Evolutionary conservation across 2,888 invertebrate species (phyloP), one percentile per base, ranked within the genome.

Genomic region (Macaria notata): DNA sequence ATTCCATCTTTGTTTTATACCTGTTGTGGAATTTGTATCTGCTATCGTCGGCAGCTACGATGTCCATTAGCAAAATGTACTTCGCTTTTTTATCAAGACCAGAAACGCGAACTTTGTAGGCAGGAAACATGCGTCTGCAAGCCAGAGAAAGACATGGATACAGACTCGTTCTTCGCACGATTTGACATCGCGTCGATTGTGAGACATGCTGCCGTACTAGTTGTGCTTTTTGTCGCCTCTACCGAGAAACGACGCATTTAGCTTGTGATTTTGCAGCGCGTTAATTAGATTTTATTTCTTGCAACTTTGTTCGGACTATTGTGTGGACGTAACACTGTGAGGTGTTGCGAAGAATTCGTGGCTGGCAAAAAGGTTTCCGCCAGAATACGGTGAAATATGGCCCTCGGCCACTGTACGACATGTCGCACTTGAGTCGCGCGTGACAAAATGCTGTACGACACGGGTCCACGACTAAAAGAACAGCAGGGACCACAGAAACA

Each of bases 101-200:
- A 92, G 96, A 96, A 84, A 98, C 96, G 92, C 98, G 96, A 88
- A 98, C 97, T 94, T 98, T 98, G 95, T 95, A 98, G 92, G 98
- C 97, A 92, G 98, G 98, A 94, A 98, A 98, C 97, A 98, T 98
- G 93, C 98, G 96, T 94, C 98, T 98, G 95, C 92, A 94, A 94
- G 93, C 93, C 88, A 89, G 86, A 90, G 89, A 91, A 90, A 89
- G 87, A 88, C 87, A 88, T 88, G 85, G 86, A 78, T 88, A 81
- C 84, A 83, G 86, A 82, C 85, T 84, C 72, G 88, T 86, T 86
- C 84, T 85, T 81, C 78, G 86, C 84, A 86, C 86, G 85, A 86
- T 86, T 86, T 85, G 88, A 90, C 86, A 86, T 86, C 84, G 78
- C 82, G 85, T 87, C 86, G 87, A 88, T 88, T 88, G 88, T 84